A percentile compares a stretch with the other conserved stretches of the same genome.
Conservation (phyloP, 1,140 invertebrate species). For the Anastrepha ludens region DNA sequence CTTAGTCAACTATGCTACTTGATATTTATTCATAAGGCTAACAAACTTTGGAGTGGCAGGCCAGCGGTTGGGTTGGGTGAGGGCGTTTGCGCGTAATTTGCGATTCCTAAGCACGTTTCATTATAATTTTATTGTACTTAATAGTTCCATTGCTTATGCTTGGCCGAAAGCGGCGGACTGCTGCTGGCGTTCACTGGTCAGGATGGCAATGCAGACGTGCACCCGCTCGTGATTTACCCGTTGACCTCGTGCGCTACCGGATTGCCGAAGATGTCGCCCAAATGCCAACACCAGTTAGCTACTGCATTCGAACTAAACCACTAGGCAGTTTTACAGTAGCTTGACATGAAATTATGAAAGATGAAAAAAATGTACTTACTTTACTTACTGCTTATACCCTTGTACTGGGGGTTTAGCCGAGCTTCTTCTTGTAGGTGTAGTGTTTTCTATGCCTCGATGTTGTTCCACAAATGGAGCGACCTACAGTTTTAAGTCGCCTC, state of each 20-base stretch:
- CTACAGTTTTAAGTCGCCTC: too few species aligned
- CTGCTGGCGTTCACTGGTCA: background rate
- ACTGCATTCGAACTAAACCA: background rate
- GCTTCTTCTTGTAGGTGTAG: too few species aligned
- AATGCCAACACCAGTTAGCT: background rate
- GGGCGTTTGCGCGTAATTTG: conserved; percentile 35
- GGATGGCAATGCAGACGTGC: background rate
- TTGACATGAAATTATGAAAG: too few species aligned
- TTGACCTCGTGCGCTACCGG: conserved; percentile 41
- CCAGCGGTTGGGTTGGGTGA: background rate
- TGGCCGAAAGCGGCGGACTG: background rate
- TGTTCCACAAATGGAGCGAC: too few species aligned
- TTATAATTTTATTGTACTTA: conserved; percentile 42
- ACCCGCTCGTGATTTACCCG: conserved; percentile 46
- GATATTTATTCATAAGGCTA: background rate
- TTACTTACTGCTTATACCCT: too few species aligned
- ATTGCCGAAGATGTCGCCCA: conserved; percentile 40
- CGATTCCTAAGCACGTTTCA: conserved; percentile 46
- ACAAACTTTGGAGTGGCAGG: too few species aligned
- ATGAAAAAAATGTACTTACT: too few species aligned
- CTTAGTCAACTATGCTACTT: background rate
- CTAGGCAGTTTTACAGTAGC: background rate
- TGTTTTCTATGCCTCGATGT: too few species aligned
- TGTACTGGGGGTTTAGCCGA: too few species aligned
- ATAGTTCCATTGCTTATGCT: background rate